Base-by-base conservation (phyloP, 2,797 vertebrate species). In the Botia almorhae region DNA sequence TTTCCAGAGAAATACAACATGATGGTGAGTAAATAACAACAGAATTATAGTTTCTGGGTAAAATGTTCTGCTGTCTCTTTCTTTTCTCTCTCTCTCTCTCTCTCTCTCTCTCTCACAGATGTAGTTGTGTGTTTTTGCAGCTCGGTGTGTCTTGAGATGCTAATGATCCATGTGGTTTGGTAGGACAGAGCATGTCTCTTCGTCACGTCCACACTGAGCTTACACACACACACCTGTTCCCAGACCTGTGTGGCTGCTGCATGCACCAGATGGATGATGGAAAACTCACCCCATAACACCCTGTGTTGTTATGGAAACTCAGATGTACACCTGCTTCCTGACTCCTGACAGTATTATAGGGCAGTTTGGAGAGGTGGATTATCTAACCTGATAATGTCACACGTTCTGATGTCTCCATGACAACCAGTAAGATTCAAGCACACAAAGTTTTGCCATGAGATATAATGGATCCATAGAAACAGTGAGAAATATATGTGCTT, bases 341-440 rank as follows among this genome's bases (percentile, higher is more conserved):
- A 39, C 74, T 43, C 48, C 63, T 46, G 46, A 76, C 48, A 21
- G 77, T 39, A 76, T 65, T 68, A 61, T 60, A 83, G 73, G 55
- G 72, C 71, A 69, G 61, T 60, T 78, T n/a, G 46, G 55, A 70
- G 64, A 69, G 53, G 77, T 50, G 36, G 29, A 65, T 78, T 65
- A 81, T 58, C n/a, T 68, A 14, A 36, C 46, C 43, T 33, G 51
- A 56, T 73, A 51, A 65, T 70, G 69, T 74, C 69, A 74, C 76
- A 51, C 46, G 17, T 48, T 69, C 63, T 43, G 76, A 53, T 61
- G 78, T 84, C 83, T 81, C 85, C 78, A 87, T 85, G 82, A 81
- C 81, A 85, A 88, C 84, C 75, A 21, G 71, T 67, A 75, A 70
- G 33, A 64, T 56, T 80, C 60, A 6, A 33, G 33, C 33, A 29